Base-by-base conservation (phyloP, 1,140 invertebrate species). In the Nomia melanderi region DNA sequence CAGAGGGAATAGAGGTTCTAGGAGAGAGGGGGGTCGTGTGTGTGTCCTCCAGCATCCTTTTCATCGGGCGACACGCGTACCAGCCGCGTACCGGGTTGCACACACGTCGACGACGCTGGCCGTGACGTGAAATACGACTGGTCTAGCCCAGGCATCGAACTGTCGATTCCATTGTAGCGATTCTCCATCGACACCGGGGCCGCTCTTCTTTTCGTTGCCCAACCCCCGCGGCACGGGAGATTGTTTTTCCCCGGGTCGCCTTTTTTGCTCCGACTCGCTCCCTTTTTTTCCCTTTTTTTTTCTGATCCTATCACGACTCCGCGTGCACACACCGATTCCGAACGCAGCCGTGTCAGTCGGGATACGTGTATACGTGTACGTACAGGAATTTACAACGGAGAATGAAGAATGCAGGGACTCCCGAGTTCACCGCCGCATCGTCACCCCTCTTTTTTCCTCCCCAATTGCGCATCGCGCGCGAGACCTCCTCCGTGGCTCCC, bases 101-200 rank as follows among this genome's bases (percentile, higher is more conserved):
- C 59, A 23, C 54, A 66, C n/a, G 20, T 5, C 47, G 23, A 31
- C 17, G 2, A 3, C 33, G 7, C 44, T 50, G 47, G 4, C 33
- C 17, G 27, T 36, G 54, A 79, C 62, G 63, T 69, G 59, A 70
- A 70, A 77, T 70, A 63, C 78, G 74, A 79, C 64, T 50, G 57
- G 33, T 31, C 56, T 17, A 36, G 57, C n/a, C n/a, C n/a, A n/a
- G n/a, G n/a, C 44, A 77, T 64, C 57, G 65, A 76, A 44, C 53
- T 74, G 70, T 70, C 65, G 57, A 79, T 79, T 73, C 77, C 73
- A 57, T 75, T 82, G 71, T 74, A 44, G 67, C 67, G 63, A 75
- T 82, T 66, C 54, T 20, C 39, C 63, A 53, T 53, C 75, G 65
- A 59, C 66, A 72, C 31, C 56, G 54, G 44, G 29, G 47, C 29